phyloP scores from a whole-genome alignment of 2,113 vertebrate genomes.

The Diglossa brunneiventris region DNA sequence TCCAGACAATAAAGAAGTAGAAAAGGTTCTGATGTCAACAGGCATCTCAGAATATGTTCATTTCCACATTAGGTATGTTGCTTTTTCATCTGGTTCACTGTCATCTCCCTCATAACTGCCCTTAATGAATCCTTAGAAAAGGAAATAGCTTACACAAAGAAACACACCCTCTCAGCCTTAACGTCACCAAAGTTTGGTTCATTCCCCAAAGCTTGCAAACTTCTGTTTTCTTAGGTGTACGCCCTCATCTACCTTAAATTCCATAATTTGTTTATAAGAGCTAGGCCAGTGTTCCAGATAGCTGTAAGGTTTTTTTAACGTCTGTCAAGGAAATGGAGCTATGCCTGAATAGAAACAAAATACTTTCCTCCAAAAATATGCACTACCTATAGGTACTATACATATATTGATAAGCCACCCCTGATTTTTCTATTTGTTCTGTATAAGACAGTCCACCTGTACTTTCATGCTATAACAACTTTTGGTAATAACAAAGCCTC shows the following conservation, averaged over 20 bases:
- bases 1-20: background rate
- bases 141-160: background rate
- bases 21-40: background rate
- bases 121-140: background rate
- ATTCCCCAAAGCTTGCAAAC: background rate
- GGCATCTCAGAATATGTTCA: background rate
- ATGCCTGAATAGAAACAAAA: background rate
- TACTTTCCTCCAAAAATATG: background rate
- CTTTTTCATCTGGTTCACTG: background rate
- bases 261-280: background rate
- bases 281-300: background rate
- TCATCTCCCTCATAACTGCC: background rate
- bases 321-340: background rate
- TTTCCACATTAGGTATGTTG: background rate
- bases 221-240: background rate
- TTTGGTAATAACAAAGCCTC: background rate
- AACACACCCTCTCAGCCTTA: background rate
- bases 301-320: background rate
- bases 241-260: background rate
- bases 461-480: background rate
- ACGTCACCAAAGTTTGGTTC: background rate
- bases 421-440: background rate
- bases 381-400: background rate
- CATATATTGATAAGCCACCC: background rate
- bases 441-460: background rate